Conservation (phyloP, 2,113 vertebrate species). For the Pachycephala philippinensis region DNA sequence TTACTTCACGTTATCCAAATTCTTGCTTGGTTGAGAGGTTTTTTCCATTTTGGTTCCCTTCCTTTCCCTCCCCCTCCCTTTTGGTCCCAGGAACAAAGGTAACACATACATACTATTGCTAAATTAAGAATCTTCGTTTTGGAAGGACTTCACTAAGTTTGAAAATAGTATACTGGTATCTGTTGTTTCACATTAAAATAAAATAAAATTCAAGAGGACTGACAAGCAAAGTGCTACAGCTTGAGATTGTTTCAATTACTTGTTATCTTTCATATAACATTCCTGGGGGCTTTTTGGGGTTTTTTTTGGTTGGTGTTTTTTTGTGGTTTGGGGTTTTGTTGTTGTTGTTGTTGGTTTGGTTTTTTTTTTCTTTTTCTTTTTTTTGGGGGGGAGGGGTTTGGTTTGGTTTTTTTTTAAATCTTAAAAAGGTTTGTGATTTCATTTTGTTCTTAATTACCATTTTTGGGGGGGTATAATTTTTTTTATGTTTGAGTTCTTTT, state of each 20-base stretch:
- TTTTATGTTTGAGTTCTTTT: background rate
- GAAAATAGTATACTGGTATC: background rate
- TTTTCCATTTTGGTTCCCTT: background rate
- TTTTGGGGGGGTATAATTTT: background rate
- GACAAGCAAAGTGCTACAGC: background rate
- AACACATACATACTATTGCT: background rate
- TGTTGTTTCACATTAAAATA: background rate
- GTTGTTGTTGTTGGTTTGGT: background rate
- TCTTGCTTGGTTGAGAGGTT: accelerated
- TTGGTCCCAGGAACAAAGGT: background rate
- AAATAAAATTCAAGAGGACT: background rate
- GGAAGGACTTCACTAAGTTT: background rate
- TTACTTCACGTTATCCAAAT: background rate
- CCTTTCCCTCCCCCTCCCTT: background rate
- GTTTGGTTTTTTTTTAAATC: background rate
- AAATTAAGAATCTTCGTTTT: background rate
- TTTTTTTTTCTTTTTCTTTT: too few relatives aligned
- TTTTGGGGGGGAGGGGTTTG: too few relatives aligned
- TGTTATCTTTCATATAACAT: background rate
- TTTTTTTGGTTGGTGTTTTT: too few relatives aligned
- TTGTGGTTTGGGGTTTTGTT: too few relatives aligned
- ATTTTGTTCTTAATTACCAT: background rate
- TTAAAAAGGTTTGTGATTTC: background rate
- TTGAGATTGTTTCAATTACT: background rate
- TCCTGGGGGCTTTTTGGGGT: background rate